Evolutionary conservation across 2,888 invertebrate species (phyloP), one percentile per base, ranked within the genome.

Genomic region (Dendrolimus houi): DNA sequence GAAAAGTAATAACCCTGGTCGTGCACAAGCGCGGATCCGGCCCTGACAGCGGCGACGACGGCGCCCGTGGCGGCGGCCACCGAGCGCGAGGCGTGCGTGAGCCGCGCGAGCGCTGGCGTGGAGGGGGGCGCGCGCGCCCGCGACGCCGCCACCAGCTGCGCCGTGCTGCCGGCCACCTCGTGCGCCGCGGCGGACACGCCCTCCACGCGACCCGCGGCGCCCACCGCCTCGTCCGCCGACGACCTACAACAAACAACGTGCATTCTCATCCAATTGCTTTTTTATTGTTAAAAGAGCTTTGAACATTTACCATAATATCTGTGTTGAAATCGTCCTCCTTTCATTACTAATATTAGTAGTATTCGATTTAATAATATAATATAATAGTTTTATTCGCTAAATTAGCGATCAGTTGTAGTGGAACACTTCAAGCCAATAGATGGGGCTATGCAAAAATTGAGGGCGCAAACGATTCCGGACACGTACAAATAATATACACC

Each of bases 101-200:
- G 92, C 52, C 95, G 94, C n/a, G 93, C 84, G 62, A 99, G 92
- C 74, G 96, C 95, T 65, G 90, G 87, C 71, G 98, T 96, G 61
- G 94, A 93, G 65, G 96, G 93, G 70, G 96, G 95, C 0, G 99
- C 98, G 85, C 99, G 98, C 8, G 99, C 99, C 58, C 97, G 94
- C 64, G 98, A 98, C 12, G 99, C 98, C 0, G 99, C 98, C 56
- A 99, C 99, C 59, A 99, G 92, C 86, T 99, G 99, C 55, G 99
- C 98, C 1, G 99, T 99, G 67, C 99, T 59, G 97, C 98, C 59
- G 96, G 99, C 74, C 96, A 97, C 61, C 97, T 99, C 58, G 87
- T 99, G 98, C 29, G 99, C 98, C 8, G 98, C 99, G 0, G 98
- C 99, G 60, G 98, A 96, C 60, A 99, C 93, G 76, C 97, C 96